Base-by-base conservation (phyloP, 2,888 invertebrate species). In the Eristalis intricaria region DNA sequence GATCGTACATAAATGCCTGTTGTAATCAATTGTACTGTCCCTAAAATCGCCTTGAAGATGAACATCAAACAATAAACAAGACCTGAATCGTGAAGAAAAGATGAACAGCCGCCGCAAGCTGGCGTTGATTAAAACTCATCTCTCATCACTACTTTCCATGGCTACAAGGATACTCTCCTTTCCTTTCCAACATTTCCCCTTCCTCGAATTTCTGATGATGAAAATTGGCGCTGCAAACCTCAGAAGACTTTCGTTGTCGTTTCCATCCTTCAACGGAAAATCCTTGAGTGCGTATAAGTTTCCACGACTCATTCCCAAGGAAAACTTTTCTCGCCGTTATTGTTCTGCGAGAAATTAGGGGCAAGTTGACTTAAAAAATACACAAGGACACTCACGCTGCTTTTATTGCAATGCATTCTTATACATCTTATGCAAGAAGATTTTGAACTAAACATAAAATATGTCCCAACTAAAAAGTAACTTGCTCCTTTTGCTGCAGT, bases 91-190 rank as follows among this genome's bases (percentile, higher is more conserved):
- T 11, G 11, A 38, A 38, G 35, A 10, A 38, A 11, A 11, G 35
- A 11, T 0, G 35, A 11, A 38, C 35, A 38, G 11, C 11, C 35
- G 32, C 85, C 85, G 64, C 85, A 64, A 77, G 85, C 85, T 35
- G 81, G 77, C 76, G 85, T 81, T 85, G 81, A 81, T 85, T 85
- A 85, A 81, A 85, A 84, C 76, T 80, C 73, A 40, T 81, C 63
- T 56, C 68, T 43, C 81, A 77, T 69, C 66, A 43, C 64, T 64
- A 63, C 40, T 50, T 61, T 50, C 19, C 35, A 38, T 32, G 32
- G 10, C 10, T 8, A 32, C 32, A 32, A 32, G 32, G 32, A 32
- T 32, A 32, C 32, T 32, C 38, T 1, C 38, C 13, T 13, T 38
- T 38, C 13, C 0, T 38, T 38, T 38, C 13, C 13, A 38, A 13